Evolutionary conservation across 2,113 vertebrate species (phyloP).

Genomic region (Corythoichthys intestinalis): DNA sequence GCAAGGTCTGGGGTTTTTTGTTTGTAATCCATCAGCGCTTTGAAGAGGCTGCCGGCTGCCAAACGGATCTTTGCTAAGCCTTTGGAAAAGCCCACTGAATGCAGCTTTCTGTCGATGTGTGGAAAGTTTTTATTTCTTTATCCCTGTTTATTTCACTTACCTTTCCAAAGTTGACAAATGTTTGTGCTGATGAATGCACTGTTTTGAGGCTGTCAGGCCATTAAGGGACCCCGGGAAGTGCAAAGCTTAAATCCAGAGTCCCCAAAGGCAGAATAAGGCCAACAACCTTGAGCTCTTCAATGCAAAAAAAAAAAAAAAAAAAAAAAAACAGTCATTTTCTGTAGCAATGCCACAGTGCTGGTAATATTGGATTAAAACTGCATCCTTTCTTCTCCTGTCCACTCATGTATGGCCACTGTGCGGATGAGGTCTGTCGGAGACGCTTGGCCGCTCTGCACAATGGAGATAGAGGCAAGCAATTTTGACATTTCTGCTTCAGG

Average conservation of each 20-base stretch:
- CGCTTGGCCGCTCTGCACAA: conserved; percentile 44
- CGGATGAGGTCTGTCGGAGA: conserved; percentile 44
- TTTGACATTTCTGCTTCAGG: conserved; percentile 34
- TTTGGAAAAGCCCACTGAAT: conserved; percentile 41
- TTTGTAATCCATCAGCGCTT: conserved; percentile 66
- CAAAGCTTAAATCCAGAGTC: conserved; percentile 58
- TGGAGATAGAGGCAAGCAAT: conserved; percentile 41
- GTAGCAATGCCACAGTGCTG: conserved; percentile 54
- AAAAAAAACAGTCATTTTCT: conserved; percentile 59
- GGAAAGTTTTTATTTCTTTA: conserved; percentile 54
- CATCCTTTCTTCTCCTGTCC: conserved; percentile 62
- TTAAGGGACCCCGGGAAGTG: conserved; percentile 44
- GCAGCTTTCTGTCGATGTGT: conserved; percentile 41
- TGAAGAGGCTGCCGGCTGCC: conserved; percentile 52
- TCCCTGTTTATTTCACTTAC: conserved; percentile 30
- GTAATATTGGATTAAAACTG: conserved; percentile 68
- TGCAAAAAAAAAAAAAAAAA: conserved; percentile 51
- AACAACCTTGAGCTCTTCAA: conserved; percentile 70
- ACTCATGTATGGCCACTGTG: conserved; percentile 62
- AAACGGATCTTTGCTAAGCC: conserved; percentile 60
- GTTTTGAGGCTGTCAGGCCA: conserved; percentile 65
- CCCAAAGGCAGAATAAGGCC: conserved; percentile 58
- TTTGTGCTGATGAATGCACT: conserved; percentile 51
- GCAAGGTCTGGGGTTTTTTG: conserved; percentile 41
- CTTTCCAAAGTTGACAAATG: conserved; percentile 45